Conservation (phyloP, 2,888 invertebrate species). For the Lycophotia porphyrea region DNA sequence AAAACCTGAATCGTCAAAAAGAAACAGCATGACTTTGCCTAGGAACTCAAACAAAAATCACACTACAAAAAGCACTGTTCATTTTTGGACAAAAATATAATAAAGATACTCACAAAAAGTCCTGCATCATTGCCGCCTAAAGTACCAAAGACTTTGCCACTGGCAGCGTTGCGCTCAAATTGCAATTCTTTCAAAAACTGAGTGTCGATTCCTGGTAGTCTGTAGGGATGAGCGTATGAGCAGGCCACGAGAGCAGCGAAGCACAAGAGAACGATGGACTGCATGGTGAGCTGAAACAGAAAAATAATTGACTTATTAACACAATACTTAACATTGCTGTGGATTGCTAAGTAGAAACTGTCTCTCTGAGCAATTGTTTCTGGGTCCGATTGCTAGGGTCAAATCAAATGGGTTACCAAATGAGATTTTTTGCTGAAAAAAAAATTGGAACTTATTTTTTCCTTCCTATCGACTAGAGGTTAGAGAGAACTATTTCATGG, state of each 20-base stretch:
- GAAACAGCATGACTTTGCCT: too few species aligned
- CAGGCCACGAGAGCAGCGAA: slow-evolving; percentile 59
- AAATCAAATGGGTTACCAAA: neutral
- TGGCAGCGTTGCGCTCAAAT: slow-evolving; percentile 55
- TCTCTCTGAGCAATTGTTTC: neutral
- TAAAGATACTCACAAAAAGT: too few species aligned
- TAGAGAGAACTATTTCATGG: too few species aligned
- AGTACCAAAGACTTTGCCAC: slow-evolving; percentile 75
- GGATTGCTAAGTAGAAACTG: neutral
- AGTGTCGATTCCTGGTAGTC: slow-evolving; percentile 6
- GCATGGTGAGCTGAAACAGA: slow-evolving; percentile 63
- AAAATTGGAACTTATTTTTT: neutral
- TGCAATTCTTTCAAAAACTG: neutral
- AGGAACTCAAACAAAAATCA: too few species aligned
- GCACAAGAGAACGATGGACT: slow-evolving; percentile 48
- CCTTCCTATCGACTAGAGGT: neutral
- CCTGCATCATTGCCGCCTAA: slow-evolving; percentile 64
- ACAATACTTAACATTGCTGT: neutral
- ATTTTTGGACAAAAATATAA: too few species aligned
- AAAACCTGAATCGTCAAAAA: too few species aligned
- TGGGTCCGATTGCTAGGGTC: slow-evolving; percentile 22
- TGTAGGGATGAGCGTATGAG: slow-evolving; percentile 29
- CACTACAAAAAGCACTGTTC: too few species aligned
- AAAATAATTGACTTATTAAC: neutral
- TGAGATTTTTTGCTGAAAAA: neutral